Conservation (phyloP, 2,113 vertebrate species). For the Actinemys pallida region DNA sequence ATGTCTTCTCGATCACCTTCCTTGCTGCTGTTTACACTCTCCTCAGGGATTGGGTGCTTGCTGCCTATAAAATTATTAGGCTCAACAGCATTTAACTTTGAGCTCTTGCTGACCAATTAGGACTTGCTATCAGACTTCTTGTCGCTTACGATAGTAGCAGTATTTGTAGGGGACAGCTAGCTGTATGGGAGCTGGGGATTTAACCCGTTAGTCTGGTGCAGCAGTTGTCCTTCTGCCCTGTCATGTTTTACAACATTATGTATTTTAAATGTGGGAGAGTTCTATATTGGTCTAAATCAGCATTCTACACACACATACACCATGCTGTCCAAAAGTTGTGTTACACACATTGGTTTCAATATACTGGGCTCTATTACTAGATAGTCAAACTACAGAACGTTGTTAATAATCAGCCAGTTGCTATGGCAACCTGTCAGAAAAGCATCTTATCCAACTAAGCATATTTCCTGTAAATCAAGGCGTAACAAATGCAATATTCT, state of each 20-base stretch:
- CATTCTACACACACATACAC: background rate
- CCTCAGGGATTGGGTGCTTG: background rate
- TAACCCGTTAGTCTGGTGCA: background rate
- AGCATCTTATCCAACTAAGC: background rate
- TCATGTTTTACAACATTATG: background rate
- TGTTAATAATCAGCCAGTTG: conserved; percentile 2
- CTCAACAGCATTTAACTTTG: background rate
- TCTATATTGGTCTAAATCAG: background rate
- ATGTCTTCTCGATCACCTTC: background rate
- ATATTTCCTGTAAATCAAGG: background rate
- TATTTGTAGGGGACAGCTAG: background rate
- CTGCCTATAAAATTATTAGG: background rate
- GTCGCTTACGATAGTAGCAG: background rate
- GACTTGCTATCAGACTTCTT: background rate
- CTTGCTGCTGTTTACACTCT: background rate
- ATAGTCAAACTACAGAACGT: background rate
- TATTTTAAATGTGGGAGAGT: background rate
- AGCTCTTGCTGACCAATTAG: background rate
- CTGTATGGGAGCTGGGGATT: background rate
- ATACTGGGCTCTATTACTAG: background rate
- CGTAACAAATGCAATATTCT: background rate
- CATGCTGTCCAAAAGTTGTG: background rate
- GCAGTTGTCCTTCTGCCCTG: background rate
- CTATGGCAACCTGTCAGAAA: background rate
- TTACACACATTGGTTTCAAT: background rate